Percentiles rank a stretch among this genome's conserved stretches.
Conservation (phyloP, 2,888 invertebrate genomes). For the Aphodius granarius region DNA sequence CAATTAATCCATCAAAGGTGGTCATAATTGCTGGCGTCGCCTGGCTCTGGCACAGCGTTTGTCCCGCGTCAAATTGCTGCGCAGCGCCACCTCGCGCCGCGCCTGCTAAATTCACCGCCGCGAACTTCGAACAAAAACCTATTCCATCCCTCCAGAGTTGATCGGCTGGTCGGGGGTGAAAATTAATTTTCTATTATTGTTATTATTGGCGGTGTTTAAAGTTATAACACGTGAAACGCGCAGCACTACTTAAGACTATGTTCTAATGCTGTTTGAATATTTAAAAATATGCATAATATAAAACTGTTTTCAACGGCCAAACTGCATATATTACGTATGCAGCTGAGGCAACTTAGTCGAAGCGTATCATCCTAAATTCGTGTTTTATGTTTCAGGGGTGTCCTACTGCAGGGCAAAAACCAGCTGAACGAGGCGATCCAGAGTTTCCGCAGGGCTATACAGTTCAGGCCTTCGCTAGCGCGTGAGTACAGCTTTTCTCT, state of each 20-base stretch:
- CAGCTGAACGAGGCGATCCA: slow-evolving; percentile 85
- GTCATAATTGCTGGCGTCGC: not conserved
- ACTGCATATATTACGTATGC: not conserved
- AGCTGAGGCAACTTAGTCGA: not conserved
- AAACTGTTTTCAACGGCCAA: no score
- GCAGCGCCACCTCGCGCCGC: not conserved
- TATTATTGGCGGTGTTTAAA: no score
- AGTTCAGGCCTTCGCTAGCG: slow-evolving; percentile 90
- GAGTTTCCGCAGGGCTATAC: slow-evolving; percentile 89
- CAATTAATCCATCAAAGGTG: not conserved
- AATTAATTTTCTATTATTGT: not conserved
- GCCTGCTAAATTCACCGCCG: not conserved
- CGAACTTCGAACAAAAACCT: not conserved
- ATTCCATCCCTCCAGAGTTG: not conserved
- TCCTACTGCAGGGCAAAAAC: slow-evolving; percentile 86
- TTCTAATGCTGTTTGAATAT: no score
- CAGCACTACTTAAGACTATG: no score
- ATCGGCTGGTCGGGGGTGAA: not conserved
- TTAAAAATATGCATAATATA: no score
- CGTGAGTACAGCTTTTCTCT: slow-evolving; percentile 65
- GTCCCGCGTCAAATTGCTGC: not conserved
- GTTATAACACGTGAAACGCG: no score
- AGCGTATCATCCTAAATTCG: slow-evolving; percentile 10
- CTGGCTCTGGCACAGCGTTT: not conserved
- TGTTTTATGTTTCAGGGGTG: slow-evolving; percentile 76